phyloP scores from a whole-genome alignment of 1,140 invertebrate species.

The Drosophila paulistorum region DNA sequence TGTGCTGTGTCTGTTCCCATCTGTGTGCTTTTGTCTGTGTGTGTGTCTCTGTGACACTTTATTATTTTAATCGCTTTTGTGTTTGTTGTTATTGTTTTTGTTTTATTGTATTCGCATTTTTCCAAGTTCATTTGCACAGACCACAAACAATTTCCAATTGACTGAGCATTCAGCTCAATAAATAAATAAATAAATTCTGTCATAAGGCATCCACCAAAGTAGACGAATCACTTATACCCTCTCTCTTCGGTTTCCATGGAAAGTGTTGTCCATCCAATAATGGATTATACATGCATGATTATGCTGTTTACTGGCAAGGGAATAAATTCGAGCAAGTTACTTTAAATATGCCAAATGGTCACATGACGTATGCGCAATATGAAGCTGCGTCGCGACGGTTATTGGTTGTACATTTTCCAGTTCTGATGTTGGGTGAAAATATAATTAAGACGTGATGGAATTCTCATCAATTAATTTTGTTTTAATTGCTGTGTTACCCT shows the following conservation, averaged over 20 bases:
- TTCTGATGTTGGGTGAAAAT: slow-evolving; percentile 37
- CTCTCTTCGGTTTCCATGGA: not conserved
- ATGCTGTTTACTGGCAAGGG: slow-evolving; percentile 6
- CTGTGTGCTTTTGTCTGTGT: not conserved
- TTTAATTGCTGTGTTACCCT: slow-evolving; percentile 49
- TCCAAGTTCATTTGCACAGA: slow-evolving; percentile 33
- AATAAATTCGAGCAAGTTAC: not conserved
- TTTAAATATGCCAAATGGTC: not conserved
- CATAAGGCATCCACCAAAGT: not conserved
- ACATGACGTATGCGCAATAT: slow-evolving; percentile 39
- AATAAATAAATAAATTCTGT: slow-evolving; percentile 15
- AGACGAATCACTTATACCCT: not conserved
- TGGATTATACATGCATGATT: slow-evolving; percentile 10
- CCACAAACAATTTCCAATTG: slow-evolving; percentile 40
- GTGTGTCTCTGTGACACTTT: slow-evolving; percentile 15
- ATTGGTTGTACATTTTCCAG: slow-evolving; percentile 1
- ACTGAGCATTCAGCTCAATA: slow-evolving; percentile 25
- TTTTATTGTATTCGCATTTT: slow-evolving; percentile 21
- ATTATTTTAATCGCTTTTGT: slow-evolving; percentile 30
- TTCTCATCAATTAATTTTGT: slow-evolving; percentile 74
- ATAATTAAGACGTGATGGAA: slow-evolving; percentile 73
- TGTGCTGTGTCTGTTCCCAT: not conserved
- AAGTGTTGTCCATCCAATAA: not conserved
- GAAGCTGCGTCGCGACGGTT: not conserved
- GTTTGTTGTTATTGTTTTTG: slow-evolving; percentile 7